Conservation (phyloP, 2,888 invertebrate species). For the Metopia argyrocephala region DNA sequence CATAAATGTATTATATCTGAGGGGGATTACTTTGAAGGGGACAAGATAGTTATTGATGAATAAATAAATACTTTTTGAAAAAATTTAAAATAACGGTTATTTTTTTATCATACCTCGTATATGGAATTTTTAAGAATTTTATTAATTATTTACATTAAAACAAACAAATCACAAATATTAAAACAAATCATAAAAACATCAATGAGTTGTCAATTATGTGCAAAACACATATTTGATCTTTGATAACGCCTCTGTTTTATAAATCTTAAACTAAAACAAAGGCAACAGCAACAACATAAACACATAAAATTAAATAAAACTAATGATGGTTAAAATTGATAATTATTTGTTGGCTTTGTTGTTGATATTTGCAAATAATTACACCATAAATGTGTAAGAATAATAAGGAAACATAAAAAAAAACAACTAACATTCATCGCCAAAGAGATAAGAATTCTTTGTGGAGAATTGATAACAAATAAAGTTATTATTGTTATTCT, state of each 20-base stretch:
- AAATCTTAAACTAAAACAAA: not conserved
- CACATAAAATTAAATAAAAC: not conserved
- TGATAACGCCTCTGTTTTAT: constrained; percentile 9
- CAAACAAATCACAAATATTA: too few relatives aligned
- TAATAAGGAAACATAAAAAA: not conserved
- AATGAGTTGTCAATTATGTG: not conserved
- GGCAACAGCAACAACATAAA: not conserved
- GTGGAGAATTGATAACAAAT: constrained; percentile 11
- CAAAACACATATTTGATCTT: not conserved
- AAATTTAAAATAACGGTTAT: too few relatives aligned
- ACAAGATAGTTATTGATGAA: too few relatives aligned
- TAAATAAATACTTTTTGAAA: too few relatives aligned
- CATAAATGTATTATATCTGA: too few relatives aligned
- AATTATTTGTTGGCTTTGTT: not conserved
- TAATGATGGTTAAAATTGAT: constrained; percentile 2
- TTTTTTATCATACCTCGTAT: too few relatives aligned
- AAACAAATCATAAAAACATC: not conserved
- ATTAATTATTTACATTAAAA: too few relatives aligned
- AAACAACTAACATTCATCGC: constrained; percentile 2
- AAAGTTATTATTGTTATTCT: not conserved
- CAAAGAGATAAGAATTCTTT: constrained; percentile 14
- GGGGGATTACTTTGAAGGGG: too few relatives aligned
- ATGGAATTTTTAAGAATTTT: too few relatives aligned
- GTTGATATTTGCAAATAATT: not conserved
- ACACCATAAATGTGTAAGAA: not conserved